Percentiles rank a stretch among this genome's conserved stretches.
phyloP scores from a whole-genome alignment of 2,113 vertebrate genomes.

The Heterochromis multidens region DNA sequence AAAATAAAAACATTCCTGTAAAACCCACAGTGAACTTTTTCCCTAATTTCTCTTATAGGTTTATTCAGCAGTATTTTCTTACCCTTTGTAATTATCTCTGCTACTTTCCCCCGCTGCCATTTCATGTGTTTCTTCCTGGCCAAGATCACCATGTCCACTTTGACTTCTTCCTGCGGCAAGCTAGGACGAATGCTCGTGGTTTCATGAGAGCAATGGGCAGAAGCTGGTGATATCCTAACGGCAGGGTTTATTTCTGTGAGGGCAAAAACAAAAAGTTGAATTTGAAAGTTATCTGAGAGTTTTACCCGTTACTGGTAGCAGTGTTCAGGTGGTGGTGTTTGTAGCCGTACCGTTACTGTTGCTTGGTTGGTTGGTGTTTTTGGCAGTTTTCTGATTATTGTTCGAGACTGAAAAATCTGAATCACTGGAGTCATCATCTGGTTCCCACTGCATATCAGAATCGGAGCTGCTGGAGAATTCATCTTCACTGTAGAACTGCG shows the following conservation, averaged over 20 bases:
- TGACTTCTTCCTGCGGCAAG: slow-evolving; percentile 79
- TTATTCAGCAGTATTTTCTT: background rate
- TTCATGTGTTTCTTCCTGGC: slow-evolving; percentile 84
- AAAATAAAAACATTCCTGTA: background rate
- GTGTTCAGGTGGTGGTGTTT: background rate
- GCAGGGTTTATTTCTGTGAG: background rate
- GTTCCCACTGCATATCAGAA: slow-evolving; percentile 40
- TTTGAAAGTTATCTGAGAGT: background rate
- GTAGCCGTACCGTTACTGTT: slow-evolving; percentile 13
- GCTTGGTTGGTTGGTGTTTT: background rate
- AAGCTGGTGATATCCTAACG: background rate
- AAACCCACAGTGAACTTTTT: background rate
- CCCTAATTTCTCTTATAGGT: background rate
- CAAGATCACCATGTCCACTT: slow-evolving; percentile 82
- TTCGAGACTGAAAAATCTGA: slow-evolving; percentile 4
- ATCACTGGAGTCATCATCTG: slow-evolving; percentile 33
- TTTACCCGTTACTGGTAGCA: background rate
- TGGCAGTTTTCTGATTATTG: background rate
- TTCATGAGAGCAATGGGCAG: slow-evolving; percentile 10
- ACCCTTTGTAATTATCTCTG: slow-evolving; percentile 83
- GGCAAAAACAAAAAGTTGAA: background rate
- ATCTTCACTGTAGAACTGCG: slow-evolving; percentile 50
- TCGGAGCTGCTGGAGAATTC: slow-evolving; percentile 46
- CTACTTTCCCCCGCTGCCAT: slow-evolving; percentile 86
- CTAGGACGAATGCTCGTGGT: slow-evolving; percentile 4